Percentiles rank a stretch among this genome's conserved stretches.
phyloP scores from a whole-genome alignment of 2,888 invertebrate species.

The Catocala sponsa region DNA sequence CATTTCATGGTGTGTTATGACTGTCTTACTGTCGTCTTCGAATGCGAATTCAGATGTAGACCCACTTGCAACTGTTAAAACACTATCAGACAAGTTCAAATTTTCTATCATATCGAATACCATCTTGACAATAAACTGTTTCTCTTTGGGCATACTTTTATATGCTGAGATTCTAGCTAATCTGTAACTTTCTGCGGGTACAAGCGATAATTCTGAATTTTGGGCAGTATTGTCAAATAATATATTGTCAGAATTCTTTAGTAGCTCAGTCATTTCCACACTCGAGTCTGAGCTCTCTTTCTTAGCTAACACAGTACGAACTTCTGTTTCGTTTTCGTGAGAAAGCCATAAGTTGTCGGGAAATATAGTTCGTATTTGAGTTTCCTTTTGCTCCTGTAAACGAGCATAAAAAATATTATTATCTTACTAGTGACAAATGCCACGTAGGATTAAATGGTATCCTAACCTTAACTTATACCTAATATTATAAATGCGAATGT shows the following conservation, averaged over 20 bases:
- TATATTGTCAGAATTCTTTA: conserved; percentile 3
- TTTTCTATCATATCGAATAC: conserved; percentile 62
- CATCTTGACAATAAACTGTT: conserved; percentile 63
- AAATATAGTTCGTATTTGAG: conserved; percentile 69
- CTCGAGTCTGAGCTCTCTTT: not conserved
- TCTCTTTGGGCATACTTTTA: conserved; percentile 47
- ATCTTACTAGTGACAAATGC: too few species aligned
- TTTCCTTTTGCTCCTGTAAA: conserved; percentile 70
- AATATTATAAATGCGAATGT: too few species aligned
- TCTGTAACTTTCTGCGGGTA: conserved; percentile 60
- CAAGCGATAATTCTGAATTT: conserved; percentile 59
- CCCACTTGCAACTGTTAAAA: too few species aligned
- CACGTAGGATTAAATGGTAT: too few species aligned
- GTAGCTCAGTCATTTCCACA: conserved; percentile 29
- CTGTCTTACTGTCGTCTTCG: too few species aligned
- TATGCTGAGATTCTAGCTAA: conserved; percentile 46
- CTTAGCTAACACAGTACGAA: not conserved
- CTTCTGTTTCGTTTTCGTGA: conserved; percentile 24
- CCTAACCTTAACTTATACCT: too few species aligned
- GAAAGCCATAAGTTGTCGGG: conserved; percentile 57
- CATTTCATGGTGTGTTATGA: too few species aligned
- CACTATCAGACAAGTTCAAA: not conserved
- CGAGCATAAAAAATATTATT: not conserved
- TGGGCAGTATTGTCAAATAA: conserved; percentile 38
- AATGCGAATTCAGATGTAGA: too few species aligned